phyloP scores from a whole-genome alignment of 2,888 invertebrate genomes.

The Caenorhabditis uteleia region DNA sequence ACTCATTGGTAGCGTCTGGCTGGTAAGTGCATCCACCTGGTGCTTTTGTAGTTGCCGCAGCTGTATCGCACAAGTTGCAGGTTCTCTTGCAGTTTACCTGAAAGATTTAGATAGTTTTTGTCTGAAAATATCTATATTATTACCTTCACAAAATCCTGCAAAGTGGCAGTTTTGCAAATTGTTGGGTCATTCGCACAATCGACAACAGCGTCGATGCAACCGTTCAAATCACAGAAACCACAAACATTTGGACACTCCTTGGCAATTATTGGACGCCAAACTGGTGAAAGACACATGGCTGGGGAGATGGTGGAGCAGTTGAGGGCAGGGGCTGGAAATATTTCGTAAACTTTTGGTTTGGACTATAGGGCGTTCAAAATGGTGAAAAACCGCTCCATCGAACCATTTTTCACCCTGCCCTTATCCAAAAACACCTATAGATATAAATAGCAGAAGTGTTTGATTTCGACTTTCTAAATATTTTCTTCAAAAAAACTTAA shows the following conservation, averaged over 20 bases:
- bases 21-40: constrained; percentile 22
- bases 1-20: constrained; percentile 19
- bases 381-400: no score
- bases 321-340: constrained; percentile 11
- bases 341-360: neutral
- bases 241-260: constrained; percentile 36
- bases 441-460: no score
- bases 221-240: constrained; percentile 41
- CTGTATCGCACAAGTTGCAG: constrained; percentile 25
- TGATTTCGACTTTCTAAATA: no score
- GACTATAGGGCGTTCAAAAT: neutral
- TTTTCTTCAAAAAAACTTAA: no score
- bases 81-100: constrained; percentile 47
- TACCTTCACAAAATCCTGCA: constrained; percentile 27
- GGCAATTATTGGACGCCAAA: constrained; percentile 41
- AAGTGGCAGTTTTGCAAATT: constrained; percentile 33
- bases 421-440: no score
- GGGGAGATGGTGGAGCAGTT: constrained; percentile 29
- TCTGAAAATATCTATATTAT: no score
- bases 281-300: constrained; percentile 23
- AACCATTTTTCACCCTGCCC: no score
- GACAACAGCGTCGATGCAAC: constrained; percentile 43
- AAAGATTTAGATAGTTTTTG: no score
- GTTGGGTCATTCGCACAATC: constrained; percentile 38
- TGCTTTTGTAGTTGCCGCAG: constrained; percentile 16